Evolutionary conservation across 2,797 vertebrate genomes (phyloP).

Genomic region (Champsocephalus esox): DNA sequence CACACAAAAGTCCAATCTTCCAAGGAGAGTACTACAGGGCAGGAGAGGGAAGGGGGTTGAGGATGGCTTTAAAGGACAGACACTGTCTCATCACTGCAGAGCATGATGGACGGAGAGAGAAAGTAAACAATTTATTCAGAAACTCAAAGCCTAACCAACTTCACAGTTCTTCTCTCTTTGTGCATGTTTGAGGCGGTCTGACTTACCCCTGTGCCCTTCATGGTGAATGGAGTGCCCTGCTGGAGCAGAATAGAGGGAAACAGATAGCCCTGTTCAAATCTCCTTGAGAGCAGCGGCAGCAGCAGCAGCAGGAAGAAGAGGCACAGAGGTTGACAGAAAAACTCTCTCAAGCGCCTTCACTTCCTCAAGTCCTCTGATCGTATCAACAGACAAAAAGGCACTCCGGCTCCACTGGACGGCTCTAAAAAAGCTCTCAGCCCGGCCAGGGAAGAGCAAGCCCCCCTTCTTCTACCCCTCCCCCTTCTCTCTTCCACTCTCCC

Average conservation of each 20-base stretch:
- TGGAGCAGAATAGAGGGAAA: slow-evolving; percentile 60
- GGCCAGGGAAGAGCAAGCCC: slow-evolving; percentile 66
- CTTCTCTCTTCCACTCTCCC: slow-evolving; percentile 65
- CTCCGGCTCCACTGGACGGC: slow-evolving; percentile 75
- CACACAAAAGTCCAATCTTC: slow-evolving; percentile 62
- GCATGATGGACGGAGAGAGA: slow-evolving; percentile 54
- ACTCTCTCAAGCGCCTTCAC: slow-evolving; percentile 73
- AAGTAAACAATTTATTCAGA: slow-evolving; percentile 45
- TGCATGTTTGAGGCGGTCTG: slow-evolving; percentile 54
- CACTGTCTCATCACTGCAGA: slow-evolving; percentile 75
- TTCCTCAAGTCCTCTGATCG: slow-evolving; percentile 77
- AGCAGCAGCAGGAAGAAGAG: slow-evolving; percentile 54
- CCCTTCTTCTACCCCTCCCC: slow-evolving; percentile 67
- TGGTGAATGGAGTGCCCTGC: slow-evolving; percentile 68
- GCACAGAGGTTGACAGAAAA: slow-evolving; percentile 74
- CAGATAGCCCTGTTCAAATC: slow-evolving; percentile 74
- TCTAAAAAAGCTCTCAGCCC: slow-evolving; percentile 74
- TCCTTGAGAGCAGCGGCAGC: slow-evolving; percentile 73
- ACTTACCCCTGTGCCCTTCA: slow-evolving; percentile 89
- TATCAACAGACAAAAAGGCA: slow-evolving; percentile 84
- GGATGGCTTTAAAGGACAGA: slow-evolving; percentile 75
- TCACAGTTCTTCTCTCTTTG: slow-evolving; percentile 27
- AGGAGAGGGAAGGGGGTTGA: slow-evolving; percentile 56
- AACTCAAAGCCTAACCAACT: slow-evolving; percentile 50
- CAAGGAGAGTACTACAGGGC: slow-evolving; percentile 74